Evolutionary conservation across 2,113 vertebrate species (phyloP).

Genomic region (Pollimyrus isidori): DNA sequence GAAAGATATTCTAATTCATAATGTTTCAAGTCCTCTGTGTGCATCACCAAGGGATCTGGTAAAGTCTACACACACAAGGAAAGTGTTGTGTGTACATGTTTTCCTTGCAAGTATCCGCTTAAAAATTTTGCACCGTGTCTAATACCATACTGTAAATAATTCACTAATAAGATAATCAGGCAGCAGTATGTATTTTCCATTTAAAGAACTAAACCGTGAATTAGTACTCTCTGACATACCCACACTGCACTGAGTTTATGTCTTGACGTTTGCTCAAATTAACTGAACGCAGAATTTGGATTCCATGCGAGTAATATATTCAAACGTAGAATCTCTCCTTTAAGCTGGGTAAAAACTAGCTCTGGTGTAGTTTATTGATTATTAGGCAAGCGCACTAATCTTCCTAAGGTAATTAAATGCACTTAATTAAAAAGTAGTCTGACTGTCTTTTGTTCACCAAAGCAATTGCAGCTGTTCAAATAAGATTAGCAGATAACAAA

Average conservation of each 20-base stretch:
- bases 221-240: neutral
- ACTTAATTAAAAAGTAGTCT: constrained; percentile 99
- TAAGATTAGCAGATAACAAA: constrained; percentile 65
- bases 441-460: constrained; percentile 65
- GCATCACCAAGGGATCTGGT: neutral
- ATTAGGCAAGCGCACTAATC: constrained; percentile 93
- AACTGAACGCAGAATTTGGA: neutral
- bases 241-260: constrained; percentile 4
- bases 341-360: constrained; percentile 57
- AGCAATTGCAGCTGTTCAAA: constrained; percentile 68
- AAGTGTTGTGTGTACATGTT: neutral
- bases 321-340: constrained; percentile 24
- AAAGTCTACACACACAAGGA: neutral
- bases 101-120: neutral
- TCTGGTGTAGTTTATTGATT: constrained; percentile 89
- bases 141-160: neutral
- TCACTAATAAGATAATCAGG: neutral
- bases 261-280: constrained; percentile 20
- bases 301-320: constrained; percentile 12
- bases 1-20: neutral
- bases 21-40: neutral
- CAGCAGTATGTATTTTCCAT: neutral
- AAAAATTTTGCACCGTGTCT: neutral
- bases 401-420: constrained; percentile 94
- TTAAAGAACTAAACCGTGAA: neutral